Evolutionary conservation across 2,797 vertebrate genomes (phyloP), one percentile per base, ranked within the genome.

Genomic region (Eulemur rubriventer): DNA sequence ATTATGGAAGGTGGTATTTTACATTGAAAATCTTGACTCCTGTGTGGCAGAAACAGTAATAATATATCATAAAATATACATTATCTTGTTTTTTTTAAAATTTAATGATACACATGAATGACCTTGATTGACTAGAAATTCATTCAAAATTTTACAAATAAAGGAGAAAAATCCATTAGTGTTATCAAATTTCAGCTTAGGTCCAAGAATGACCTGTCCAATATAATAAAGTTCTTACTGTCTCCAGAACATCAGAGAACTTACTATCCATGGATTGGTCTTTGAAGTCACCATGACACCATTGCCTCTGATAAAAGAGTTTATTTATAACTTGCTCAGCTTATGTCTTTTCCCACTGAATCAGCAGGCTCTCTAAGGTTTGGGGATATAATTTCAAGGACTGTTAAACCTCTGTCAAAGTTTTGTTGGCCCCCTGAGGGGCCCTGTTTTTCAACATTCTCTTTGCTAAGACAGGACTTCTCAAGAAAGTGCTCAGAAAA

Each of bases 381-480:
- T 98, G 97, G 97, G 97, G 98, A 99, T 99, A 99, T 98, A 98
- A 99, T 99, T 99, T 99, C 99, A 99, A 99, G 99, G 98, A 98
- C 98, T 98, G 98, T 99, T 98, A 99, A 99, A 98, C 98, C 98
- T 99, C 98, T 99, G 98, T 99, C 98, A 99, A 98, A 98, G 98
- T 99, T 99, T 98, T 98, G 98, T 98, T 98, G 98, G 96, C 98
- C 98, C 98, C 99, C 99, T 98, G 98, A 98, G 98, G 98, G 97
- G 98, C 92, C 92, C 97, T 98, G 98, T 98, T 98, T 98, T 99
- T 98, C 98, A 98, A 97, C 26, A 48, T 98, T 99, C 98, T 98
- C 97, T 99, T 98, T 98, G 97, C 98, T 98, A 98, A 98, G 98
- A 98, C 98, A 98, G 89, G 96, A 95, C 95, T 98, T 99, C 98